Percentiles rank a stretch among this genome's conserved stretches.
phyloP scores from a whole-genome alignment of 2,797 vertebrate species.

The Scolopax bukidnonensis region DNA sequence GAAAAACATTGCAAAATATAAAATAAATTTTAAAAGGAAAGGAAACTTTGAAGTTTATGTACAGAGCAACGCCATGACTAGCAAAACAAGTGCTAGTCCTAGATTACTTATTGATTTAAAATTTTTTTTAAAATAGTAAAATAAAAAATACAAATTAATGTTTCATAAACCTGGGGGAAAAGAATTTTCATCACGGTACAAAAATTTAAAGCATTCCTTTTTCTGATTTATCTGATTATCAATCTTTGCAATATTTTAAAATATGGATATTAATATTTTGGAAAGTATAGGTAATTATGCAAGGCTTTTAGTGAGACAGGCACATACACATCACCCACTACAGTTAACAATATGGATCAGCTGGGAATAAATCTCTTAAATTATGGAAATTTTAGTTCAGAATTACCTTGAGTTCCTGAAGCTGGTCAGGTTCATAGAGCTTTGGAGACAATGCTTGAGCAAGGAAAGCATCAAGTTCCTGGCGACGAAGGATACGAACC shows the following conservation, averaged over 20 bases:
- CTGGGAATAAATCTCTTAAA: not conserved
- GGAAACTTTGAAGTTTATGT: slow-evolving; percentile 87
- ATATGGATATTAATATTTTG: not conserved
- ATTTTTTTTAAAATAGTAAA: slow-evolving; percentile 86
- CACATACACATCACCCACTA: not conserved
- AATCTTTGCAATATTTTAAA: not conserved
- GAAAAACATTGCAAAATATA: slow-evolving; percentile 99
- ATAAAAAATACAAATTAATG: slow-evolving; percentile 87
- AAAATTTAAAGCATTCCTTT: slow-evolving; percentile 94
- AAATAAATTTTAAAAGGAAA: slow-evolving; percentile 96
- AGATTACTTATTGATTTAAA: slow-evolving; percentile 88
- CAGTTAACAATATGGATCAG: not conserved
- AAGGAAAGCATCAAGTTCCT: slow-evolving; percentile 96
- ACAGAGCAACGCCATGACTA: slow-evolving; percentile 92
- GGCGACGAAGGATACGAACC: slow-evolving; percentile 93
- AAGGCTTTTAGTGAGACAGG: not conserved
- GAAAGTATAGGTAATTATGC: not conserved
- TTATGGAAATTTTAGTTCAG: not conserved
- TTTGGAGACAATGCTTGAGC: slow-evolving; percentile 96
- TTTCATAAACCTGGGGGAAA: slow-evolving; percentile 89
- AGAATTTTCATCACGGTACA: slow-evolving; percentile 86
- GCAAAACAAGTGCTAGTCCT: slow-evolving; percentile 88
- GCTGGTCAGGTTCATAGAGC: slow-evolving; percentile 96
- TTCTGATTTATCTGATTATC: slow-evolving; percentile 81
- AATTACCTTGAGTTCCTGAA: slow-evolving; percentile 97